Evolutionary conservation across 2,113 vertebrate species (phyloP), one percentile per base, ranked within the genome.

Genomic region (Himantopus leucocephalus): DNA sequence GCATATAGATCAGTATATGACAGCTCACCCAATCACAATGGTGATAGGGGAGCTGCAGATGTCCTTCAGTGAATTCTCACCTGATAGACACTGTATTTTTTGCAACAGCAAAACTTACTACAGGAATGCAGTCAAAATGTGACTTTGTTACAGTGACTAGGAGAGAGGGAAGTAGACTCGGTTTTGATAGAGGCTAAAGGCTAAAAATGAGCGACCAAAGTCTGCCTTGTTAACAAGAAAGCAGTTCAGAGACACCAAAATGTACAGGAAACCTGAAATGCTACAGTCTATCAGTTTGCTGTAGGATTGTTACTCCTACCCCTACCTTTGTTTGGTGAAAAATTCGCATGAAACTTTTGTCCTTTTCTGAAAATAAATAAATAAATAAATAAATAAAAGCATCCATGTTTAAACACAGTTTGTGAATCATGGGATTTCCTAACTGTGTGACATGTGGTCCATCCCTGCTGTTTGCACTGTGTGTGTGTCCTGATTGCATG

Each of bases 281-380:
- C 26, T 64, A 2, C 0, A 0, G 10, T 70, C 56, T 41, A 0
- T 73, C 30, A 34, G 30, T 81, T 78, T 63, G 21, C 21, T 72
- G 20, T 35, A 60, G 70, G 62, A 73, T 76, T 95, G 84, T 66
- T 34, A 17, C 30, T 88, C 29, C 34, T 35, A 22, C 10, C 16
- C 35, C 29, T 50, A 6, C 7, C 21, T 73, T 70, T 76, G 8
- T 56, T 43, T 50, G 34, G 26, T 67, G 55, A 86, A 85, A 83
- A 59, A 64, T 22, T 86, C 19, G 34, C 23, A 11, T 26, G 29
- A 72, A 85, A 86, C 21, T 80, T 70, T 47, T 0, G 0, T 60
- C 26, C 9, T 21, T 74, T 72, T 66, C 16, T 88, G 76, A 66
- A 90, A 92, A 75, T 8, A 67, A 74, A 27, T 27, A 67, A 74